Evolutionary conservation across 2,797 vertebrate species (phyloP).

Genomic region (Sebastes paucispinis): DNA sequence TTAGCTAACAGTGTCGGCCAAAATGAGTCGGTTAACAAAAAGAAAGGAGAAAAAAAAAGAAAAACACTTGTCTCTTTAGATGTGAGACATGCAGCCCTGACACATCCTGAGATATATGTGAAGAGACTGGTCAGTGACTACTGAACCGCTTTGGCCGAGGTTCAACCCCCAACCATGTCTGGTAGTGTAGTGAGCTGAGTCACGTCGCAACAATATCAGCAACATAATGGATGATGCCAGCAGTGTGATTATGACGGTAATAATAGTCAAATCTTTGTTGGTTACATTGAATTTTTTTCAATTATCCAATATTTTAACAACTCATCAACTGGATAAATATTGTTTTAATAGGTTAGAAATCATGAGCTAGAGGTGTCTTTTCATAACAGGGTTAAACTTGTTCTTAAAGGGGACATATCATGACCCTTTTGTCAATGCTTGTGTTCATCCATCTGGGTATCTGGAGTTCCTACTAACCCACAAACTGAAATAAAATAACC

Average conservation of each 20-base stretch:
- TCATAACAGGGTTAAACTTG: not conserved
- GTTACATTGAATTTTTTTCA: not conserved
- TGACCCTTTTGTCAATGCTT: not conserved
- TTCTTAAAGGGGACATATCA: not conserved
- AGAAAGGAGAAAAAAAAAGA: not conserved
- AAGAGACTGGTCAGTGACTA: slow-evolving; percentile 26
- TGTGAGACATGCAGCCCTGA: slow-evolving; percentile 26
- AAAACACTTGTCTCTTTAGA: slow-evolving; percentile 9
- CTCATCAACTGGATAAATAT: not conserved
- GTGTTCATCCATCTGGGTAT: not conserved
- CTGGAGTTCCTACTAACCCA: not conserved
- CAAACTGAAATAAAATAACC: no score
- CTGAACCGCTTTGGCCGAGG: not conserved
- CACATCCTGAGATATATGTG: slow-evolving; percentile 24
- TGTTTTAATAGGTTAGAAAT: no score
- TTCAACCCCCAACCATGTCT: not conserved
- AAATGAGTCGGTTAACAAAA: slow-evolving; percentile 51
- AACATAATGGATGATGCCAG: not conserved
- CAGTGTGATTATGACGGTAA: not conserved
- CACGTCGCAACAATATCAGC: not conserved
- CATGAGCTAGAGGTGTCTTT: not conserved
- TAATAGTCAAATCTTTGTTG: not conserved
- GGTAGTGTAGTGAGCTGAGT: not conserved
- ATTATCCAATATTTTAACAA: not conserved
- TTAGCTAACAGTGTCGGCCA: slow-evolving; percentile 55